Percentiles rank a stretch among this genome's conserved stretches.
Evolutionary conservation across 1,140 invertebrate genomes (phyloP).

Genomic region (Aethina tumida): DNA sequence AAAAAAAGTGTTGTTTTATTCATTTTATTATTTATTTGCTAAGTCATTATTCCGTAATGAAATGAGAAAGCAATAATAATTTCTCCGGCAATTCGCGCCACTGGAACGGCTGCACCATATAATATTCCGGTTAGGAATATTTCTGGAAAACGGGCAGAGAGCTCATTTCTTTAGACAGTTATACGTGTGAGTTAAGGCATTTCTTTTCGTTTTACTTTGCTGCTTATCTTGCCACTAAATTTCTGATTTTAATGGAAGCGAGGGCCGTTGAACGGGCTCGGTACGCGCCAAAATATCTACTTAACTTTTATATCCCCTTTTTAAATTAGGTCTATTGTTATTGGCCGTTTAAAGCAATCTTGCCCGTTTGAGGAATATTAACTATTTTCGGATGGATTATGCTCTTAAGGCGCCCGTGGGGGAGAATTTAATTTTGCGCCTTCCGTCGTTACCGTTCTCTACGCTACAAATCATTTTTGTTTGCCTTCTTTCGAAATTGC

Average conservation of each 20-base stretch:
- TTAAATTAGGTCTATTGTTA: conserved; percentile 32
- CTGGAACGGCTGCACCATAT: too few species aligned
- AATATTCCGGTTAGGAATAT: conserved; percentile 29
- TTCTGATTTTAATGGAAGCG: conserved; percentile 34
- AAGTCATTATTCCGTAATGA: too few species aligned
- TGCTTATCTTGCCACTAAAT: conserved; percentile 35
- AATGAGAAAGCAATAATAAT: too few species aligned
- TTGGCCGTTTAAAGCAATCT: conserved; percentile 29
- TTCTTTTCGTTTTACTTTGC: conserved; percentile 34
- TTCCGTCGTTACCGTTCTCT: too few species aligned
- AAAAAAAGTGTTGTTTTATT: too few species aligned
- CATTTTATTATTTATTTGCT: too few species aligned
- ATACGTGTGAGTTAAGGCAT: conserved; percentile 34
- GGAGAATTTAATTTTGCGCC: conserved; percentile 19
- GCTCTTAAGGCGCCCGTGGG: conserved; percentile 14
- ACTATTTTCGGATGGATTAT: conserved; percentile 25
- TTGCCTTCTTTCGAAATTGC: too few species aligned
- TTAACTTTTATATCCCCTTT: conserved; percentile 28
- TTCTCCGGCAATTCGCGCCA: too few species aligned
- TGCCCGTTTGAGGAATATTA: conserved; percentile 28
- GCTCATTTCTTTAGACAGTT: conserved; percentile 32
- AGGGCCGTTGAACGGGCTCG: conserved; percentile 13
- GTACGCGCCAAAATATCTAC: conserved; percentile 26
- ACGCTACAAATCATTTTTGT: too few species aligned
- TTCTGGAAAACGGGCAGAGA: conserved; percentile 27